Base-by-base conservation (phyloP, 2,113 vertebrate genomes). In the Ailurus styani region DNA sequence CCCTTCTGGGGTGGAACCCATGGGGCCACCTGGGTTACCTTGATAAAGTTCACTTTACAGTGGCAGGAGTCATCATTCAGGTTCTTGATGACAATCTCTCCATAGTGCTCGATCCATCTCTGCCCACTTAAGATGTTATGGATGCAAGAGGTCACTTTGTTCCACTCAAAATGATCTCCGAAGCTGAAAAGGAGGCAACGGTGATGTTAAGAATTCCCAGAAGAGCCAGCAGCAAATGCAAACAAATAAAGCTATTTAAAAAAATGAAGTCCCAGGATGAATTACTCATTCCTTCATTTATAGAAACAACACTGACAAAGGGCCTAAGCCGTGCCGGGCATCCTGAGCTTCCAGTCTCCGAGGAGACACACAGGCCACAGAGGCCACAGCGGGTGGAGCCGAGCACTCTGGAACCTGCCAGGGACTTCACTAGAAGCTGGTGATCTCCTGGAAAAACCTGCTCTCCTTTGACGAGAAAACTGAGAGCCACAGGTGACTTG, bases 71-170 rank as follows among this genome's bases (percentile, higher is more conserved):
- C 98, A 13, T 99, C 99, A 18, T 96, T 99, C 93, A 99, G 98
- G 97, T 99, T 99, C 98, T 98, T 99, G 98, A 99, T 99, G 96
- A 99, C 98, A 93, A 99, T 99, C 98, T 99, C 99, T 31, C 99
- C 99, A 0, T 99, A 99, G 98, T 99, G 99, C 97, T 99, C 99
- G 6, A 99, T 99, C 99, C 99, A 99, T 93, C 99, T 99, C 98
- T 99, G 99, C 5, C 99, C 99, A 37, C 99, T 99, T 97, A 99
- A 98, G 91, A 99, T 99, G 98, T 99, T 99, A 98, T 99, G 99
- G 97, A 99, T 99, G 96, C 99, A 99, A 42, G 99, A 99, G 0
- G 99, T 99, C 97, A 99, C 99, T 97, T 99, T 99, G 98, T 99
- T 99, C 99, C 99, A 99, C 64, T 99, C 99, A 96, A 99, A 99